Percentiles rank a stretch among this genome's conserved stretches.
phyloP scores from a whole-genome alignment of 2,888 invertebrate species.

The Bombylius discolor region DNA sequence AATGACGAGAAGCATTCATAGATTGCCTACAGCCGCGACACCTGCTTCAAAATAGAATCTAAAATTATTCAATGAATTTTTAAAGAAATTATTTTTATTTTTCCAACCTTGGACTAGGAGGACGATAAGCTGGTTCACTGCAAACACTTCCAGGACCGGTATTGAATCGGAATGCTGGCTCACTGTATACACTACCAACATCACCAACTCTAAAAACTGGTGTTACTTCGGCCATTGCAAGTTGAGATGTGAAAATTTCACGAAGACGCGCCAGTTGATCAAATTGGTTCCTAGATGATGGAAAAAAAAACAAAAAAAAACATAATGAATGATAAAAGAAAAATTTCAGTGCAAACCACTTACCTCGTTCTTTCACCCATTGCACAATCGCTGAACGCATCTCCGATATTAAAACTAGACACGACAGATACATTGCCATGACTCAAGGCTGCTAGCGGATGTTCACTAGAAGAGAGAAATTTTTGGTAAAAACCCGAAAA shows the following conservation, averaged over 20 bases:
- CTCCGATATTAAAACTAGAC: slow-evolving; percentile 57
- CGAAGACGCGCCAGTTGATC: slow-evolving; percentile 70
- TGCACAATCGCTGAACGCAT: slow-evolving; percentile 36
- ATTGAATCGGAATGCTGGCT: slow-evolving; percentile 35
- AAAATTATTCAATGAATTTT: slow-evolving; percentile 17
- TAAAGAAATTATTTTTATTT: background rate
- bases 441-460: slow-evolving; percentile 77
- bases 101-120: slow-evolving; percentile 37
- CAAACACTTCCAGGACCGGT: slow-evolving; percentile 66
- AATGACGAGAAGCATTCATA: slow-evolving; percentile 26
- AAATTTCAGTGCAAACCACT: background rate
- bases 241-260: slow-evolving; percentile 66
- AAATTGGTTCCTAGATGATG: slow-evolving; percentile 42
- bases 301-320: background rate
- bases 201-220: slow-evolving; percentile 44
- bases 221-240: slow-evolving; percentile 60
- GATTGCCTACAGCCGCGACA: slow-evolving; percentile 23
- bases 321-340: too few relatives aligned
- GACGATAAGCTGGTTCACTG: slow-evolving; percentile 67
- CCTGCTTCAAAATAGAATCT: background rate
- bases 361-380: slow-evolving; percentile 36
- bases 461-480: slow-evolving; percentile 44
- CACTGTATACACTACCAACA: slow-evolving; percentile 36
- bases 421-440: slow-evolving; percentile 85
- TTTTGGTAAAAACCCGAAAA: background rate